Base-by-base conservation (phyloP, 2,888 invertebrate genomes). In the Drosophila sordidula region DNA sequence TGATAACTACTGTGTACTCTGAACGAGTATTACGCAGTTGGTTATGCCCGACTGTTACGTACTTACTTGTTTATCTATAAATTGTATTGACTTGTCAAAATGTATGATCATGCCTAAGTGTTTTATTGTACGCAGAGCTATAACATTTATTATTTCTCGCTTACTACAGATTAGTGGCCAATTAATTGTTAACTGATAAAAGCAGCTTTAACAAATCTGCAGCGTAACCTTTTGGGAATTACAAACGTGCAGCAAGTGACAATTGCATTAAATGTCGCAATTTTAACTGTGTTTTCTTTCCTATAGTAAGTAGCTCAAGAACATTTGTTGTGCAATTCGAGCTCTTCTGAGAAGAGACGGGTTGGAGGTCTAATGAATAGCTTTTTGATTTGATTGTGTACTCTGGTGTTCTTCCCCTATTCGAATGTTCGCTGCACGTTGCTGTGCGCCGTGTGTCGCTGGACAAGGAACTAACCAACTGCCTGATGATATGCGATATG, bases 381-480 rank as follows among this genome's bases (percentile, higher is more conserved):
- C 11, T 62, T 51, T 34, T 41, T 25, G 18, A 29, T 29, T 32
- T 47, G 25, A 41, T 12, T 34, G 16, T 42, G 32, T 41, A 14
- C 32, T 32, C 16, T 26, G 57, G 12, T 50, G 51, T 52, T 51
- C 52, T 44, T 51, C 14, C 16, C 42, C 51, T 6, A n/a, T 34
- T 36, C 22, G 16, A 51, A 44, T 29, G 9, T 8, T 8, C 8
- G 29, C 6, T 29, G 29, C 8, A 5, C 29, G 29, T 29, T 26
- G 26, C 8, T 26, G 26, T 26, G 26, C 22, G 22, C 2, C 22
- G 22, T 22, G 22, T 22, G 22, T 22, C 12, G 25, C 6, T 11
- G 11, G 39, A n/a, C 44, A 42, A 54, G 44, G 12, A 55, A 56
- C 56, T 36, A 46, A 32, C 14, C 16, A 46, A 61, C 29, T 41